These are phyloP conservation scores for Vimba vimba DNA, from an alignment of 2,113 vertebrate species.

Conservation along the genomic window DNA sequence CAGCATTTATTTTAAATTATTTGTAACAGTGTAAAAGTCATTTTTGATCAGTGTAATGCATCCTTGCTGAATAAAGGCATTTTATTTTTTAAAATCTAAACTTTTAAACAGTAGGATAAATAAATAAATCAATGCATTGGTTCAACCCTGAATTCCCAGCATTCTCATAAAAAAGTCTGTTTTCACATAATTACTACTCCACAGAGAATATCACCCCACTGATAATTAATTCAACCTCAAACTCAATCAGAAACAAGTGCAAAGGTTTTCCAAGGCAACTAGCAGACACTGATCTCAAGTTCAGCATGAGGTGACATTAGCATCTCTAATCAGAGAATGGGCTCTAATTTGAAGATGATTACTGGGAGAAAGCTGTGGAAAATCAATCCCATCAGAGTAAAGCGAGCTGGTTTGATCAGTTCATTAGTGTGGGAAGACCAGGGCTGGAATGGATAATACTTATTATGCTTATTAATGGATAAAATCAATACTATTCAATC, in stretches of 20 bases:
- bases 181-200: not conserved
- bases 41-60: not conserved
- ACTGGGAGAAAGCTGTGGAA: slow-evolving; percentile 59
- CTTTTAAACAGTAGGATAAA: not conserved
- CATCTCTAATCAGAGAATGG: slow-evolving; percentile 44
- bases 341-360: slow-evolving; percentile 52
- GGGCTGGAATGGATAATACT: slow-evolving; percentile 65
- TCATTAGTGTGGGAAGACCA: slow-evolving; percentile 63
- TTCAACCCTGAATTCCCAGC: not conserved
- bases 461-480: slow-evolving; percentile 69
- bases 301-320: slow-evolving; percentile 56
- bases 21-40: not conserved
- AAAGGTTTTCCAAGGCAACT: slow-evolving; percentile 15
- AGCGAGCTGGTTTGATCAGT: slow-evolving; percentile 62
- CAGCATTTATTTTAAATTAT: not conserved
- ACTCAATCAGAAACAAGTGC: slow-evolving; percentile 26
- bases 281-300: not conserved
- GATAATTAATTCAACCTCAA: slow-evolving; percentile 35
- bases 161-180: slow-evolving; percentile 4
- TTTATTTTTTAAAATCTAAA: not conserved
- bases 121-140: not conserved
- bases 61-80: not conserved
- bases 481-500: slow-evolving; percentile 61
- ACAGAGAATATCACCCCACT: not conserved
- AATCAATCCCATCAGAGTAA: slow-evolving; percentile 67